These are phyloP conservation scores for Trichoplusia ni DNA, from an alignment of 1,140 invertebrate species.

Conservation along the genomic window DNA sequence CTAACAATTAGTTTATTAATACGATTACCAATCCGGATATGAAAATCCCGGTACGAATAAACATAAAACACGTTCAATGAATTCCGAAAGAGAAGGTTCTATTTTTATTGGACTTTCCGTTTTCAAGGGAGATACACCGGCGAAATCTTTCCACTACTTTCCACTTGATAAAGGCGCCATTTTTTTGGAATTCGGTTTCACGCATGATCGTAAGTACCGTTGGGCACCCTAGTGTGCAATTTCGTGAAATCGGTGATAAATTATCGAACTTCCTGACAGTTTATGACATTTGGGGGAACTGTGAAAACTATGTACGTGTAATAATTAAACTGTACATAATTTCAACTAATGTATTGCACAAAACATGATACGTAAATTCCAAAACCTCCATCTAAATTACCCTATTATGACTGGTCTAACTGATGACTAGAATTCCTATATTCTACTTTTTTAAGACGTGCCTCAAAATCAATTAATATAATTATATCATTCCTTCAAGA, in stretches of 20 bases:
- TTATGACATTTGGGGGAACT: too few species aligned
- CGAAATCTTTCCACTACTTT: background rate
- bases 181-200: slow-evolving; percentile 5
- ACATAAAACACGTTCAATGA: background rate
- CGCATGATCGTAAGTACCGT: background rate
- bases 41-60: too few species aligned
- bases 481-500: too few species aligned
- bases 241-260: background rate
- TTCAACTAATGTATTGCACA: too few species aligned
- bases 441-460: too few species aligned
- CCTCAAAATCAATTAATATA: too few species aligned
- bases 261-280: slow-evolving; percentile 3
- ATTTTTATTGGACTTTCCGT: background rate
- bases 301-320: background rate
- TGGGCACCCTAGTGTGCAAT: background rate
- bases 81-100: background rate
- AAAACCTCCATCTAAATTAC: too few species aligned
- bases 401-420: too few species aligned
- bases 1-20: too few species aligned
- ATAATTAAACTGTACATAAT: background rate
- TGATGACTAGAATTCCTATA: too few species aligned
- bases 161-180: background rate
- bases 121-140: background rate
- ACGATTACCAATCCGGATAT: too few species aligned
- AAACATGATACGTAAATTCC: too few species aligned